Conservation (phyloP, 2,888 invertebrate species). For the Cephus pygmeus region DNA sequence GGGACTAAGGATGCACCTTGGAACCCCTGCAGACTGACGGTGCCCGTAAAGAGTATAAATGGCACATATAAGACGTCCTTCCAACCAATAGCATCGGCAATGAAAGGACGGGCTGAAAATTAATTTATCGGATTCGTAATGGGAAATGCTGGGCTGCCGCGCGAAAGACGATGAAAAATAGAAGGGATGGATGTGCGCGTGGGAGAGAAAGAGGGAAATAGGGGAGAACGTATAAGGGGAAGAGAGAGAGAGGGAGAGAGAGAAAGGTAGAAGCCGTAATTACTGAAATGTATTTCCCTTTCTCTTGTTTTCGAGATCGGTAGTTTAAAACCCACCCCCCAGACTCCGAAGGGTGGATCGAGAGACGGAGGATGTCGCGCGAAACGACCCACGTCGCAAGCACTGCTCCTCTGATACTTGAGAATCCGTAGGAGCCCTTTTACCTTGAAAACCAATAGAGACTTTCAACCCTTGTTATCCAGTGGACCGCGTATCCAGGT, state of each 20-base stretch:
- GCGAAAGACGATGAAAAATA: conserved; percentile 41
- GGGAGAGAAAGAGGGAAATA: not conserved
- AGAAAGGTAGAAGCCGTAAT: conserved; percentile 23
- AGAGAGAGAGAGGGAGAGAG: conserved; percentile 5
- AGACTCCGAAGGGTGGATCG: not conserved
- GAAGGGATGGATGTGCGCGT: conserved; percentile 22
- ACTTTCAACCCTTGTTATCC: not conserved
- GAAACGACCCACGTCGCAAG: not conserved
- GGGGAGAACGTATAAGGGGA: conserved; percentile 7
- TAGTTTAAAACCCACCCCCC: not conserved
- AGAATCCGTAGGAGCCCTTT: not conserved
- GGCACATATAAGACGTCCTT: conserved; percentile 46
- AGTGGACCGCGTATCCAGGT: not conserved
- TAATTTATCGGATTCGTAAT: conserved; percentile 53
- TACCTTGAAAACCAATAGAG: not conserved
- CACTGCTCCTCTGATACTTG: not conserved
- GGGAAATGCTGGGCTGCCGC: conserved; percentile 44
- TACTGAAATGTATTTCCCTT: conserved; percentile 35
- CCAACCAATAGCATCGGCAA: not conserved
- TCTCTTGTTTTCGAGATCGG: not conserved
- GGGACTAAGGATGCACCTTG: conserved; percentile 38
- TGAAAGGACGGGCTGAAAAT: conserved; percentile 44
- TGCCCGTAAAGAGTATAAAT: conserved; percentile 53
- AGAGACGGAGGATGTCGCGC: not conserved
- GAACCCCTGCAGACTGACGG: conserved; percentile 45